Base-by-base conservation (phyloP, 2,113 vertebrate genomes). In the Cyphomyrus plagiostoma region DNA sequence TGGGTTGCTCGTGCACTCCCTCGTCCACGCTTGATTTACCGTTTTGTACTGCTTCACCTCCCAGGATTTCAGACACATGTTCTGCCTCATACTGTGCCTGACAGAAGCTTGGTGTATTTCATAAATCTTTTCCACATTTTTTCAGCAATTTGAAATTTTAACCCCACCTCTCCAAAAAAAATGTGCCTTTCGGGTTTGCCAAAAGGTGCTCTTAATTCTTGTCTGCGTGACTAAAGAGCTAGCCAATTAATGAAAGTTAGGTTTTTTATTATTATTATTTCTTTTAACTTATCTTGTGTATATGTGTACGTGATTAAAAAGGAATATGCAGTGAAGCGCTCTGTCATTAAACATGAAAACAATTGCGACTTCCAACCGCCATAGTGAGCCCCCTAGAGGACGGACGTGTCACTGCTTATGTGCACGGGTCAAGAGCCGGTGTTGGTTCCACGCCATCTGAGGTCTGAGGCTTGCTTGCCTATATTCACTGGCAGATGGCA, bases 401-500 rank as follows among this genome's bases (percentile, higher is more conserved):
- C 74, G 15, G 13, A 42, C 4, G 35, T 42, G 74, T 80, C 4
- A 80, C 15, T 80, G 74, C 74, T 17, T 17, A 42, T 80, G 19
- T 17, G 15, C 7, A 77, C 13, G 30, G 74, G 74, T 77, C 70
- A 77, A 77, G 70, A 11, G 70, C 26, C 8, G 35, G 70, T 1
- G 35, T 39, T 19, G 15, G 35, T 35, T 39, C 4, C 8, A 39
- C 5, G 70, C 30, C 70, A 77, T 39, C 70, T 39, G 70, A 77
- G 70, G 70, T 77, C 70, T 77, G 70, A 77, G 70, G 70, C 70
- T 80, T 6, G 35, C 74, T 80, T 80, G 74, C 13, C 35, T 80
- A 19, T 80, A 80, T 80, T 80, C 74, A 39, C 74, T 80, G 35
- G 74, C 74, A 80, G 74, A 80, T 80, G 74, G 74, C 74, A 80